These are phyloP conservation scores for Hermodice carunculata DNA, from an alignment of 2,888 invertebrate genomes.

Conservation along the genomic window DNA sequence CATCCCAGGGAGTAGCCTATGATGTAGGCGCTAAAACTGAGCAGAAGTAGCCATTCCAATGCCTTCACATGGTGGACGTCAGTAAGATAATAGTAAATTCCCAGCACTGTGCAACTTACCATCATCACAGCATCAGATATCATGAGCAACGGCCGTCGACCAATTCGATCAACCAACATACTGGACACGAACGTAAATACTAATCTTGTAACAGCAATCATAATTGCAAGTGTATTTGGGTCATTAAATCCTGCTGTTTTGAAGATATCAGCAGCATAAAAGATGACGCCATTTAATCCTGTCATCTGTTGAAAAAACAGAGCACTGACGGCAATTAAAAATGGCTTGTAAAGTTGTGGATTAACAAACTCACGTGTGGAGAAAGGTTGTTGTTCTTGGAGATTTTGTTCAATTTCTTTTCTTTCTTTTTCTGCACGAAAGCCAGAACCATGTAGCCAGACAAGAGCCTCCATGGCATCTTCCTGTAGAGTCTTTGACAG, in stretches of 20 bases:
- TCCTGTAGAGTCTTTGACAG: slow-evolving; percentile 83
- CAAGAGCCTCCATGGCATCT: no score
- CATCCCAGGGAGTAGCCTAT: slow-evolving; percentile 68
- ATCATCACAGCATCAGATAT: slow-evolving; percentile 77
- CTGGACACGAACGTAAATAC: slow-evolving; percentile 89
- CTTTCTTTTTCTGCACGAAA: slow-evolving; percentile 75
- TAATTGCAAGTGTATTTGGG: slow-evolving; percentile 83
- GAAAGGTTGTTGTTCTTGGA: not conserved
- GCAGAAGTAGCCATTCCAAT: slow-evolving; percentile 55
- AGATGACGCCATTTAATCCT: slow-evolving; percentile 95
- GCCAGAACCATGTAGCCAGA: slow-evolving; percentile 86
- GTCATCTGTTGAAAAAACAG: slow-evolving; percentile 97
- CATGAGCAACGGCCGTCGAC: slow-evolving; percentile 88
- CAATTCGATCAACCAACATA: slow-evolving; percentile 87
- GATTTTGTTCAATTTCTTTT: slow-evolving; percentile 44
- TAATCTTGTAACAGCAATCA: slow-evolving; percentile 91
- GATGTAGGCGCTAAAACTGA: slow-evolving; percentile 61
- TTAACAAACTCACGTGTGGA: slow-evolving; percentile 4
- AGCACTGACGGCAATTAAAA: slow-evolving; percentile 85
- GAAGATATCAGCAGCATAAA: slow-evolving; percentile 88
- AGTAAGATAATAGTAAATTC: slow-evolving; percentile 54
- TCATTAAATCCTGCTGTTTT: slow-evolving; percentile 83
- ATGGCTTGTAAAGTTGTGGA: slow-evolving; percentile 75
- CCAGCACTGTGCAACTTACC: slow-evolving; percentile 56
- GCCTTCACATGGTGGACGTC: not conserved